Evolutionary conservation across 2,113 vertebrate species (phyloP).

Genomic region (Panthera tigris): DNA sequence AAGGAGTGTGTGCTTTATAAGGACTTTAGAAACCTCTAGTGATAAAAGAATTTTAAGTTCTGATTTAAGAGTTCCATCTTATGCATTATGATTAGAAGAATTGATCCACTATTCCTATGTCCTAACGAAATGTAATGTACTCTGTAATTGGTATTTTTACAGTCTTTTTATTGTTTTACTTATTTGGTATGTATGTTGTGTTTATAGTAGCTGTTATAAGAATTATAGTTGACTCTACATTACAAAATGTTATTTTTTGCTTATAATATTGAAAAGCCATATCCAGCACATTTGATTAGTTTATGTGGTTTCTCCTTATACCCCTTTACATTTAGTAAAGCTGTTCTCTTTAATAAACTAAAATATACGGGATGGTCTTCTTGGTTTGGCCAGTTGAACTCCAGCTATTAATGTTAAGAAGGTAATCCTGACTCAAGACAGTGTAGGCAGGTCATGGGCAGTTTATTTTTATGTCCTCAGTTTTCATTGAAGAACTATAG

Average conservation of each 20-base stretch:
- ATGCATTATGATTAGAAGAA: neutral
- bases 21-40: constrained; percentile 21
- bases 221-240: neutral
- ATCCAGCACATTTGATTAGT: neutral
- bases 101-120: neutral
- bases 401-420: neutral
- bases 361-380: neutral
- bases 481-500: neutral
- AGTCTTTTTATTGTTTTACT: neutral
- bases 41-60: constrained; percentile 1
- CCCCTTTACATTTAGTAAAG: neutral
- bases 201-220: neutral
- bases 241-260: neutral
- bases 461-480: neutral
- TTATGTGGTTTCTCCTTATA: neutral
- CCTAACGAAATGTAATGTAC: neutral
- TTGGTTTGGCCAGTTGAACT: constrained; percentile 9
- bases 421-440: neutral
- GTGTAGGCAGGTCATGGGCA: neutral
- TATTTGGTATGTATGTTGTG: neutral
- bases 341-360: neutral
- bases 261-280: neutral
- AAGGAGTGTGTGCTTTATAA: neutral
- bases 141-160: neutral
- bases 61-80: neutral